Conservation (phyloP, 2,888 invertebrate genomes). For the Hydraecia micacea region DNA sequence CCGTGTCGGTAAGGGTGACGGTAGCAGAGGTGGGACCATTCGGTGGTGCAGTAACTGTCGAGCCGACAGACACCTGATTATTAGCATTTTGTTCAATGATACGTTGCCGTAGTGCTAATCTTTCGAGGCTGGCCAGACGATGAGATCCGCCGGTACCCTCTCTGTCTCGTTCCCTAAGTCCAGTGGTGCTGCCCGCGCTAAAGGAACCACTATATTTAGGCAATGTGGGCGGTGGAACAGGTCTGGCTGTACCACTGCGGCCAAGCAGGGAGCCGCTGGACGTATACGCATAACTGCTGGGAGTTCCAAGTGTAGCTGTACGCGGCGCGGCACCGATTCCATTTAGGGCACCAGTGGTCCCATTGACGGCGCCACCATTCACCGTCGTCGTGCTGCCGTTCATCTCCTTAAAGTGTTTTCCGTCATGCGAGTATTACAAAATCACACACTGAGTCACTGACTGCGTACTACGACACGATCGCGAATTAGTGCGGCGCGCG, state of each 20-base stretch:
- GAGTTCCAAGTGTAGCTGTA: conserved; percentile 88
- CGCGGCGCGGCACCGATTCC: conserved; percentile 87
- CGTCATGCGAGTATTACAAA: conserved; percentile 86
- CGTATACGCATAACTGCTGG: conserved; percentile 92
- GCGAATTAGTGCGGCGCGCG: conserved; percentile 78
- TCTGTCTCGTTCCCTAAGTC: conserved; percentile 91
- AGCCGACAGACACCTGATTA: conserved; percentile 84
- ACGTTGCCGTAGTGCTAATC: conserved; percentile 95
- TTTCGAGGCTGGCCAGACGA: conserved; percentile 94
- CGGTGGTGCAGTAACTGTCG: conserved; percentile 75
- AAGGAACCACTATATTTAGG: conserved; percentile 95
- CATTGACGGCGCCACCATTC: conserved; percentile 88
- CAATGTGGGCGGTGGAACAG: conserved; percentile 94
- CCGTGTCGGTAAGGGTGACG: conserved; percentile 89
- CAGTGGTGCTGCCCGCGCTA: conserved; percentile 92
- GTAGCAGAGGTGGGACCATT: conserved; percentile 87
- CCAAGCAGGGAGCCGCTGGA: conserved; percentile 91
- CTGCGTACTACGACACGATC: conserved; percentile 83
- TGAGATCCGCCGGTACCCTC: conserved; percentile 94
- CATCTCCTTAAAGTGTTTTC: conserved; percentile 84
- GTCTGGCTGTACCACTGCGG: conserved; percentile 91
- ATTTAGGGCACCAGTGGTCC: conserved; percentile 85
- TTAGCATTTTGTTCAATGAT: conserved; percentile 93
- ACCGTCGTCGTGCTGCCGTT: conserved; percentile 90
- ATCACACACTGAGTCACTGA: conserved; percentile 87